phyloP scores from a whole-genome alignment of 1,140 invertebrate genomes.

The Lordiphosa collinella region DNA sequence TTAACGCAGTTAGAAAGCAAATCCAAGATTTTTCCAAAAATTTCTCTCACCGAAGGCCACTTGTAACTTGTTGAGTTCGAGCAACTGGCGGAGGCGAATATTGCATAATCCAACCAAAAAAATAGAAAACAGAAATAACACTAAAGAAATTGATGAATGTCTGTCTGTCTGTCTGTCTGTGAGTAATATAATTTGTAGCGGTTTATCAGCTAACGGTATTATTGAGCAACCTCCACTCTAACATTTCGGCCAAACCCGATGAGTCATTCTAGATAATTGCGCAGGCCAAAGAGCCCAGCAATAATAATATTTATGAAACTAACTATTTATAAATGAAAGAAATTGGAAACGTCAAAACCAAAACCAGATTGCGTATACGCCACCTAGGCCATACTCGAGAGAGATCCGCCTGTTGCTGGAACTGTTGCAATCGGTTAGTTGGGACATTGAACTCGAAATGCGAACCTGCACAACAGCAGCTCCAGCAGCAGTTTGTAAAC shows the following conservation, averaged over 20 bases:
- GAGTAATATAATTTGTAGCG: constrained; percentile 69
- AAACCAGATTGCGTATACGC: constrained; percentile 46
- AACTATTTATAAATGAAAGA: constrained; percentile 43
- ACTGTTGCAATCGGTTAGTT: constrained; percentile 64
- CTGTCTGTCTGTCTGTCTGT: constrained; percentile 20
- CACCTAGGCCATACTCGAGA: constrained; percentile 32
- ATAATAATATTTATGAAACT: constrained; percentile 56
- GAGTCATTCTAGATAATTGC: constrained; percentile 71
- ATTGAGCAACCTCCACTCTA: constrained; percentile 64
- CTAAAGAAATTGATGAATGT: constrained; percentile 49
- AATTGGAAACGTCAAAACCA: constrained; percentile 19
- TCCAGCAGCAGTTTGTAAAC: constrained; percentile 48
- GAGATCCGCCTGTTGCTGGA: constrained; percentile 62
- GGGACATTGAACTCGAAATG: constrained; percentile 76
- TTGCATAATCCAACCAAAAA: constrained; percentile 61
- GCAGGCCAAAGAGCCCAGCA: constrained; percentile 44
- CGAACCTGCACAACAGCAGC: constrained; percentile 38
- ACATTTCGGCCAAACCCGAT: constrained; percentile 56
- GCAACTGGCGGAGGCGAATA: constrained; percentile 31
- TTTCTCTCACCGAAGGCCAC: constrained; percentile 6
- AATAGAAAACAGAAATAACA: constrained; percentile 60
- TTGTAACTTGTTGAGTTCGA: constrained; percentile 38
- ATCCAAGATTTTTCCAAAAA: constrained; percentile 3
- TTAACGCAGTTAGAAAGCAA: constrained; percentile 45
- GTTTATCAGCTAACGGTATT: constrained; percentile 73